Base-by-base conservation (phyloP, 2,888 invertebrate genomes). In the Imbricaverruca yamaguchii region DNA sequence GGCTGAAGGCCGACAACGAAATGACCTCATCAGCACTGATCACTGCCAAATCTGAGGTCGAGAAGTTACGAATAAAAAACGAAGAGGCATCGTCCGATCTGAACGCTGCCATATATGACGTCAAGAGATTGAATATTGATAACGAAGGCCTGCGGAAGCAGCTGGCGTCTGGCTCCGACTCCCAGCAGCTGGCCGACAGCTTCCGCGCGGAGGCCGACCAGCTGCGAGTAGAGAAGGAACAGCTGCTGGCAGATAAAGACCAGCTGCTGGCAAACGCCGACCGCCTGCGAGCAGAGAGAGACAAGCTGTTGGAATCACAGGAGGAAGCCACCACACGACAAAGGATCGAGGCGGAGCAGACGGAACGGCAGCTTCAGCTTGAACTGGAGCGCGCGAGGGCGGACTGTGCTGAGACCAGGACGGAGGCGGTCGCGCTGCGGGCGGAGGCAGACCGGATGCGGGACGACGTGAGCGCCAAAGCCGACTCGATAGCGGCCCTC, bases 261-360 rank as follows among this genome's bases (percentile, higher is more conserved):
- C 11, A 15, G 59, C 59, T 59, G 59, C 11, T 13, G 59, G 59
- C 15, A 1, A 15, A 59, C 11, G 1, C 59, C 59, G 59, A 59
- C 11, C 59, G 39, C 39, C 2, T 39, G 39, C 39, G 39, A 39
- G 39, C 59, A 7, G 59, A 59, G 59, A 59, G 7, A 59, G 15
- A 59, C 59, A 15, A 59, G 59, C 59, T 13, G 59, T 59, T 81
- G 81, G 80, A 80, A 0, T 78, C 80, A n/a, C 80, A 81, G n/a
- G 80, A 82, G 77, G 81, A 82, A 65, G 80, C 39, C 39, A 80
- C 21, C 80, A 82, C 56, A 39, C 69, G 23, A 80, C 59, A 59
- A 4, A 59, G 39, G 39, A 39, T 39, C 39, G 39, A 39, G 39
- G 39, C 39, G 4, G 39, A 39, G 39, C 39, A 39, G 39, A 39